Evolutionary conservation across 2,113 vertebrate genomes (phyloP).

Genomic region (Caranx melampygus): DNA sequence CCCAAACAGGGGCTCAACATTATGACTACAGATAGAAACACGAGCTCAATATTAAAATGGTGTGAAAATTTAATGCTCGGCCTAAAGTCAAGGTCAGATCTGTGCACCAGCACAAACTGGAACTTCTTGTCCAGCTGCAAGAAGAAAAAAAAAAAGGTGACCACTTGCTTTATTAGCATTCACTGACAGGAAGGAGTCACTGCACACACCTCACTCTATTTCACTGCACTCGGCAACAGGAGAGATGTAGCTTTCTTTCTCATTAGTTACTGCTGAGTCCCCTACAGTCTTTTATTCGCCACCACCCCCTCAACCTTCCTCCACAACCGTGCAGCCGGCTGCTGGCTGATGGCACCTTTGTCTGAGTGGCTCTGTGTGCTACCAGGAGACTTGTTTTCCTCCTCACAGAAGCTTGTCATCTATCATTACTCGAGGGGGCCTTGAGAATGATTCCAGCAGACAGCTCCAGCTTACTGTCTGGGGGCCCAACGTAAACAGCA

Average conservation of each 20-base stretch:
- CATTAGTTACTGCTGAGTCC: constrained; percentile 43
- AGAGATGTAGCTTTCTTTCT: constrained; percentile 37
- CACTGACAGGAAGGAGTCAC: constrained; percentile 20
- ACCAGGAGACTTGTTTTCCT: constrained; percentile 61
- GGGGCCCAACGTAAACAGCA: constrained; percentile 63
- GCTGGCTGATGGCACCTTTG: constrained; percentile 50
- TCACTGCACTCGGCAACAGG: constrained; percentile 41
- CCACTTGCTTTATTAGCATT: constrained; percentile 48
- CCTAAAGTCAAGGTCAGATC: constrained; percentile 20
- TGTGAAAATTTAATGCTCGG: constrained; percentile 8
- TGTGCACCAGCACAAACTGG: not conserved
- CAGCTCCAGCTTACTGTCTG: constrained; percentile 64
- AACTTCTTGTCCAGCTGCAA: constrained; percentile 24
- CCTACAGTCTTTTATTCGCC: constrained; percentile 32
- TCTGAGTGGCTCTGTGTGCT: constrained; percentile 49
- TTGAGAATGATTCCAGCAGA: constrained; percentile 70
- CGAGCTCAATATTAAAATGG: not conserved
- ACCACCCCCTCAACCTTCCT: constrained; percentile 1
- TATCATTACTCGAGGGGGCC: constrained; percentile 69
- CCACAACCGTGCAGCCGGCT: constrained; percentile 21
- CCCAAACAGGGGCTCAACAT: not conserved
- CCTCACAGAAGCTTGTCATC: constrained; percentile 71
- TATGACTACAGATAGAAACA: not conserved
- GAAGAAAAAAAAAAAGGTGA: constrained; percentile 27
- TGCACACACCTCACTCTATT: constrained; percentile 32